Evolutionary conservation across 2,113 vertebrate species (phyloP).

Genomic region (Dromiciops gliroides): DNA sequence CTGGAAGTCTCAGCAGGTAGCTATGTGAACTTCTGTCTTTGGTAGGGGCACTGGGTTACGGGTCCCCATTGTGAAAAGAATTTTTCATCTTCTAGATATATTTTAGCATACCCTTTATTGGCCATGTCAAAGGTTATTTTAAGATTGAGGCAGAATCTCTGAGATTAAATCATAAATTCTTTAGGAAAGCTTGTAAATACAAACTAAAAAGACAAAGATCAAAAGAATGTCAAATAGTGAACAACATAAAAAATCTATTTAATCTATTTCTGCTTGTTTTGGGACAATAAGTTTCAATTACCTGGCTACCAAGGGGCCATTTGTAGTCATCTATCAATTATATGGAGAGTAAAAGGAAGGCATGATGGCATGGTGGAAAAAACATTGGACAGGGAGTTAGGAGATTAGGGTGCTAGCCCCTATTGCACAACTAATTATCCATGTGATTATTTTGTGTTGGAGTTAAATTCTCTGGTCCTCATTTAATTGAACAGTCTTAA

Average conservation of each 20-base stretch:
- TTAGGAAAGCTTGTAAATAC: not conserved
- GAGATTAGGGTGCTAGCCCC: not conserved
- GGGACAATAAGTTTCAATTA: not conserved
- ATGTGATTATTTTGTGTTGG: not conserved
- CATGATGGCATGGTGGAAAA: not conserved
- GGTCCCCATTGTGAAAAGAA: not conserved
- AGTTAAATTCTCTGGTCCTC: not conserved
- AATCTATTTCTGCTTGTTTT: slow-evolving; percentile 20
- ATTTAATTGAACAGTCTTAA: not conserved
- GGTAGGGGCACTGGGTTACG: not conserved
- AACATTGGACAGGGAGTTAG: too few species aligned
- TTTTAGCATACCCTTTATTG: too few species aligned
- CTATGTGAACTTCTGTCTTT: not conserved
- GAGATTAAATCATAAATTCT: slow-evolving; percentile 2
- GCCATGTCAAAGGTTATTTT: not conserved
- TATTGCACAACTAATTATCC: not conserved
- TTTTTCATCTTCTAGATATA: too few species aligned
- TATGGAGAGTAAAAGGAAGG: not conserved
- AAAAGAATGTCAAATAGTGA: slow-evolving; percentile 7
- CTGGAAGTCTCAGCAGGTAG: not conserved
- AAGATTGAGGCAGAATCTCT: slow-evolving; percentile 5
- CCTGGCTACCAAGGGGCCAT: slow-evolving; percentile 35
- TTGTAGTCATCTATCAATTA: slow-evolving; percentile 1
- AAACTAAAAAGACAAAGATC: slow-evolving; percentile 38
- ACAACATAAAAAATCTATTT: slow-evolving; percentile 23